Base-by-base conservation (phyloP, 1,140 invertebrate genomes). In the Planococcus citri region DNA sequence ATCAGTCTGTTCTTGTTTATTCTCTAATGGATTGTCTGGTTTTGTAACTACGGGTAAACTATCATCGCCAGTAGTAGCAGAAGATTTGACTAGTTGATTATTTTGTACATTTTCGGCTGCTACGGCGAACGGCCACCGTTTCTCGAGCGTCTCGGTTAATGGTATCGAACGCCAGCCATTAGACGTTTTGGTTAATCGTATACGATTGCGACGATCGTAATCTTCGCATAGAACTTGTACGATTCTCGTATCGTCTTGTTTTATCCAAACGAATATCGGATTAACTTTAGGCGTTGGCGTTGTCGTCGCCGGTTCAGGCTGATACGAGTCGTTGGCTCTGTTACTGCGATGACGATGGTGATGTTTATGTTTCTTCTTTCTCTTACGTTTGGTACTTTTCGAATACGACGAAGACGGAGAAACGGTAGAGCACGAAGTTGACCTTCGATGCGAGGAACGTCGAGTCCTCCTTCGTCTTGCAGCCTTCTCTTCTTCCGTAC, bases 211-310 rank as follows among this genome's bases (percentile, higher is more conserved):
- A 75, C 88, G 86, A 79, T 91, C 88, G 80, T 91, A 91, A 76
- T 91, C 89, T 78, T 91, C 89, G 79, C 88, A 90, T 76, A 86
- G 84, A 72, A 91, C 89, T 78, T 90, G 87, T 75, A 90, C 84
- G 74, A 91, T 89, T 75, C 82, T 83, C 70, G 87, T 87, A 75
- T 89, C 86, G 72, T 84, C 82, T 77, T 89, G 88, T 74, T 87
- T 85, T 51, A 88, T 87, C 88, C 88, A 90, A 69, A 91, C 81
- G 77, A 91, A 91, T 70, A 91, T 88, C 68, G 89, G 88, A 76
- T 87, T 87, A 8, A 88, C 85, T 73, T 85, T 83, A 58, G 86
- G 84, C 24, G 71, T 27, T 64, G 60, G 60, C 60, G 21, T 27
- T 21, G 60, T 10, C 2, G 25, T 24, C 60, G 60, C 10, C 41